These are phyloP conservation scores for Hyperoplus lanceolatus DNA, from an alignment of 2,797 vertebrate species.

Conservation along the genomic window DNA sequence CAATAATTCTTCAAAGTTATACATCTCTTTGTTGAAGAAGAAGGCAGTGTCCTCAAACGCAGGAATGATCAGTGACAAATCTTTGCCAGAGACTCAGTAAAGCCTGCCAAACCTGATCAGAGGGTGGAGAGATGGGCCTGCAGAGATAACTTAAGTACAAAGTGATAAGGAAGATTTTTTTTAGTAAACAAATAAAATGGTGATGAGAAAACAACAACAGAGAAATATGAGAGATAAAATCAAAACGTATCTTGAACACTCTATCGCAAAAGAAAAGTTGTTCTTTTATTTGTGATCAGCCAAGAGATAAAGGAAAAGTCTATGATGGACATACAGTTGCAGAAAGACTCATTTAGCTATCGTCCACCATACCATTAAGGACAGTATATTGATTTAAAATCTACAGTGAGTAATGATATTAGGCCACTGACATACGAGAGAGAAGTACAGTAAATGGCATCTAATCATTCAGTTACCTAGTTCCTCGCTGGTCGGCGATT, in stretches of 20 bases:
- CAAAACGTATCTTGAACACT: neutral
- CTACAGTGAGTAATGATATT: neutral
- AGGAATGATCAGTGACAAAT: slow-evolving; percentile 9
- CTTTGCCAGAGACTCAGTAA: neutral
- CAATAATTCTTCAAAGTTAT: slow-evolving; percentile 24
- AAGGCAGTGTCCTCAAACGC: neutral
- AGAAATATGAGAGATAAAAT: neutral
- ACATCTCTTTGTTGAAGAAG: slow-evolving; percentile 17
- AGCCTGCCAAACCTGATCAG: slow-evolving; percentile 28
- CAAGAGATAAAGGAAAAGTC: neutral
- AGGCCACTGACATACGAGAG: neutral
- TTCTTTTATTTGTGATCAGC: neutral
- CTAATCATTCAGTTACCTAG: neutral
- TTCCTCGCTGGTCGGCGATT: neutral
- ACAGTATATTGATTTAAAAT: neutral
- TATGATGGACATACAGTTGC: neutral
- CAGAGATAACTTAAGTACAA: slow-evolving; percentile 21
- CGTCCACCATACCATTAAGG: neutral
- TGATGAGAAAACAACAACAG: slow-evolving; percentile 8
- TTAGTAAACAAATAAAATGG: neutral
- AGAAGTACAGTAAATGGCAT: neutral
- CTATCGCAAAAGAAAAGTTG: neutral
- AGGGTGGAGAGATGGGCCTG: neutral
- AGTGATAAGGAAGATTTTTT: neutral
- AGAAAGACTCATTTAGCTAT: neutral